Conservation (phyloP, 2,797 vertebrate genomes). For the Brachyalestes nurse region DNA sequence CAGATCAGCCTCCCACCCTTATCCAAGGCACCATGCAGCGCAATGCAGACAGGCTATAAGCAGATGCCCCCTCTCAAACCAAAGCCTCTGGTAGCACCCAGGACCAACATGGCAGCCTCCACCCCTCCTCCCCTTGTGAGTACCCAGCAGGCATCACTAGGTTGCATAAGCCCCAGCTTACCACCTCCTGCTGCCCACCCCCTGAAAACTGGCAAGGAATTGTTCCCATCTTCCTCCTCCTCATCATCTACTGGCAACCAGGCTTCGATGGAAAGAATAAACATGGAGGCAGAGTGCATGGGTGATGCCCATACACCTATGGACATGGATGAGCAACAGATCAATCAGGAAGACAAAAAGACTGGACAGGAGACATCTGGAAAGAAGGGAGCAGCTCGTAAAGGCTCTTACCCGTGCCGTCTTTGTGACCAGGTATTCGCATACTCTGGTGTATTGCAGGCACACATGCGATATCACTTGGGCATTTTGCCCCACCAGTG, state of each 20-base stretch:
- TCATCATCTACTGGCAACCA: conserved; percentile 57
- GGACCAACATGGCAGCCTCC: conserved; percentile 86
- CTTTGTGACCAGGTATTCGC: conserved; percentile 93
- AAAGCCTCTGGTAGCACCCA: conserved; percentile 90
- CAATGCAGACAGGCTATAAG: conserved; percentile 81
- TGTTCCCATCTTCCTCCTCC: conserved; percentile 67
- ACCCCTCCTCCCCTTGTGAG: conserved; percentile 90
- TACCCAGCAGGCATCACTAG: conserved; percentile 91
- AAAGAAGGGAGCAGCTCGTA: conserved; percentile 81
- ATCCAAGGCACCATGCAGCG: conserved; percentile 72
- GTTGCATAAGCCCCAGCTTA: conserved; percentile 91
- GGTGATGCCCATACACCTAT: conserved; percentile 84
- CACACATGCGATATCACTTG: conserved; percentile 93
- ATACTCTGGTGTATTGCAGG: conserved; percentile 89
- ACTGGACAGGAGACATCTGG: conserved; percentile 72
- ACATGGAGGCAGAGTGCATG: conserved; percentile 87
- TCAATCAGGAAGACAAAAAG: conserved; percentile 82
- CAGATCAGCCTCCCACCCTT: conserved; percentile 79
- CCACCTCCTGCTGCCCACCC: conserved; percentile 83
- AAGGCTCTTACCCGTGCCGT: conserved; percentile 85
- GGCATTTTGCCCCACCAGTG: conserved; percentile 94
- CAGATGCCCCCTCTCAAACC: conserved; percentile 94
- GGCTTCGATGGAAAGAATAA: conserved; percentile 59
- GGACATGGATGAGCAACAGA: conserved; percentile 82
- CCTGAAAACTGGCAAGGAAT: conserved; percentile 80